Conservation (phyloP, 2,888 invertebrate species). For the Drosophila birchii region DNA sequence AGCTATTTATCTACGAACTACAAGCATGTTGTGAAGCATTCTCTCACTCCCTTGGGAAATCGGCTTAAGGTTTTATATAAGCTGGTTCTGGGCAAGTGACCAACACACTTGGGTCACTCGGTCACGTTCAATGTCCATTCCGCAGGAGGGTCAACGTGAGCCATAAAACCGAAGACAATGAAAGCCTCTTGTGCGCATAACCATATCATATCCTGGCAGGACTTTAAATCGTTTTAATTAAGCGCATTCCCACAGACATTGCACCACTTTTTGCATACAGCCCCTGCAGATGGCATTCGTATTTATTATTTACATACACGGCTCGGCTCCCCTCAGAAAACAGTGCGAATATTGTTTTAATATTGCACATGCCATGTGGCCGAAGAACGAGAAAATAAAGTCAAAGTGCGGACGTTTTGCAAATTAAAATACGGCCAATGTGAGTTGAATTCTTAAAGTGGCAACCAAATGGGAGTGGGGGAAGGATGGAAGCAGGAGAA, state of each 20-base stretch:
- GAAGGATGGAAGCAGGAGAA: not conserved
- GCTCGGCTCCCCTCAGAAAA: not conserved
- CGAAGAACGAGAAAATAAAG: conserved; percentile 14
- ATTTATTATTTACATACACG: conserved; percentile 33
- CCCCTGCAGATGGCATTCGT: conserved; percentile 31
- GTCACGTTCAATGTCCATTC: conserved; percentile 25
- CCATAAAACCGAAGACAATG: conserved; percentile 12
- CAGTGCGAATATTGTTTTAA: conserved; percentile 35
- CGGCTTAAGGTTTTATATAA: conserved; percentile 8
- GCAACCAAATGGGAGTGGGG: not conserved
- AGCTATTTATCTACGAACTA: conserved; percentile 8
- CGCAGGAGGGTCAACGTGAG: conserved; percentile 7
- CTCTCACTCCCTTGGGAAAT: not conserved
- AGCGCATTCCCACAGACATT: conserved; percentile 18
- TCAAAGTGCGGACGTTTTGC: conserved; percentile 12
- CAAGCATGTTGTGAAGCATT: not conserved
- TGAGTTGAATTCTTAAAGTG: conserved; percentile 19
- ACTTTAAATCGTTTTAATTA: conserved; percentile 45
- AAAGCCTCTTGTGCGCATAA: not conserved
- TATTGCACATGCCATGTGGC: conserved; percentile 22
- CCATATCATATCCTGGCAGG: not conserved
- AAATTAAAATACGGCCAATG: conserved; percentile 24
- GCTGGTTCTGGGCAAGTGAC: not conserved
- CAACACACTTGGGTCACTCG: conserved; percentile 3
- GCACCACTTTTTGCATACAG: conserved; percentile 14